A percentile compares a stretch with the other conserved stretches of the same genome.
phyloP scores from a whole-genome alignment of 1,140 invertebrate species.

The Campoletis sonorensis region DNA sequence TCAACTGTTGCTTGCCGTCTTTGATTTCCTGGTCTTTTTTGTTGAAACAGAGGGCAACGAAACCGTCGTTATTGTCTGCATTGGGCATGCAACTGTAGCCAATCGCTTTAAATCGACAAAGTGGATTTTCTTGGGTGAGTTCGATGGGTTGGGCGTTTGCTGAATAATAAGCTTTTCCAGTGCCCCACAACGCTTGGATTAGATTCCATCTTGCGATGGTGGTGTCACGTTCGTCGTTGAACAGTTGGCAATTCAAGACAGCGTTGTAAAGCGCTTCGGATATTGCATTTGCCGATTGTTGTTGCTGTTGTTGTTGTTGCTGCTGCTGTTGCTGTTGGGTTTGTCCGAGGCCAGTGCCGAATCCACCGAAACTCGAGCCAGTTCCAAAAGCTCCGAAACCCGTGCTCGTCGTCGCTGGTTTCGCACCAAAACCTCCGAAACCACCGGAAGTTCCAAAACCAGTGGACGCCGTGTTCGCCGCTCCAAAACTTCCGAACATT shows the following conservation, averaged over 20 bases:
- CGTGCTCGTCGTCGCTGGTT: constrained; percentile 71
- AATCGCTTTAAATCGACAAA: constrained; percentile 95
- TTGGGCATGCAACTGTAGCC: constrained; percentile 91
- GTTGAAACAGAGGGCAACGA: constrained; percentile 89
- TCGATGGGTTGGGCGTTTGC: constrained; percentile 85
- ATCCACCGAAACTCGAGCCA: constrained; percentile 44
- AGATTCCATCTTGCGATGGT: constrained; percentile 96
- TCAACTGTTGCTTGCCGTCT: constrained; percentile 84
- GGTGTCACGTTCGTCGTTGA: constrained; percentile 94
- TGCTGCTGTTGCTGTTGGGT: constrained; percentile 78
- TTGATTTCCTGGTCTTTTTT: constrained; percentile 87
- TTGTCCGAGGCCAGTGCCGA: constrained; percentile 57
- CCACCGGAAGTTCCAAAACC: constrained; percentile 76
- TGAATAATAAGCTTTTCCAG: constrained; percentile 88
- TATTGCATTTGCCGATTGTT: constrained; percentile 78
- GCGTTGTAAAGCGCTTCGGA: constrained; percentile 86
- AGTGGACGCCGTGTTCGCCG: constrained; percentile 62
- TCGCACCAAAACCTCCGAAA: constrained; percentile 77
- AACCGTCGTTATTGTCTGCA: constrained; percentile 90
- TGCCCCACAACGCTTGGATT: constrained; percentile 95
- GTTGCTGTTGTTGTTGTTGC: constrained; percentile 79
- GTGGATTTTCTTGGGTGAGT: constrained; percentile 91
- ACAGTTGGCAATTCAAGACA: constrained; percentile 90
- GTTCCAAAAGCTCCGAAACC: constrained; percentile 79
- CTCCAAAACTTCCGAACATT: constrained; percentile 70